These are phyloP conservation scores for Brachyptera putata DNA, from an alignment of 2,888 invertebrate genomes.

Conservation along the genomic window DNA sequence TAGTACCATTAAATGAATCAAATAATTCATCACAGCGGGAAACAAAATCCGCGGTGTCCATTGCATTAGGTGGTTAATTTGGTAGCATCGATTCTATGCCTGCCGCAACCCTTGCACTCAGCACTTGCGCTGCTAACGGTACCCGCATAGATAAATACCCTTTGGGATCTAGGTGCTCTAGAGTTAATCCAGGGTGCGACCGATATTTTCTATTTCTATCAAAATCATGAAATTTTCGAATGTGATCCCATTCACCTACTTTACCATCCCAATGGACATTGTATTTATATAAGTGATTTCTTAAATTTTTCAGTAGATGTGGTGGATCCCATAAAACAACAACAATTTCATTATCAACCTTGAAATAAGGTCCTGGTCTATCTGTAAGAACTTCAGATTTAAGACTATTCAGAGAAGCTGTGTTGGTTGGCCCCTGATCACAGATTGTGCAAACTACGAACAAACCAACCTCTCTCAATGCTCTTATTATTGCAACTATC, in stretches of 20 bases:
- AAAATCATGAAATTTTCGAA: not conserved
- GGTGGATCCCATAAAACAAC: constrained; percentile 26
- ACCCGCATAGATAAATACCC: not conserved
- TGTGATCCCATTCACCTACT: not conserved
- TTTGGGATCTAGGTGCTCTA: not conserved
- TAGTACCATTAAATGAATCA: not conserved
- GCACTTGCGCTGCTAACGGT: not conserved
- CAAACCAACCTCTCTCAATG: constrained; percentile 23
- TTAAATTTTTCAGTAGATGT: constrained; percentile 21
- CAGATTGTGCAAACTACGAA: constrained; percentile 23
- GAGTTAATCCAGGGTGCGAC: not conserved
- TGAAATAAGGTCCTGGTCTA: constrained; percentile 8
- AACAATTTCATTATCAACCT: constrained; percentile 18
- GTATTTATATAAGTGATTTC: constrained; percentile 16
- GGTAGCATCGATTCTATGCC: not conserved
- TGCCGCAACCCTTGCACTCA: not conserved
- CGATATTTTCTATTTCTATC: not conserved
- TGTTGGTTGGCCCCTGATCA: constrained; percentile 25
- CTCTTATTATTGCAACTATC: constrained; percentile 20
- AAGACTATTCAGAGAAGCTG: not conserved
- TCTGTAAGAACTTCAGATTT: not conserved
- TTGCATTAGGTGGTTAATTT: not conserved
- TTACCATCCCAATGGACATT: not conserved
- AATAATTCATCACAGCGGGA: not conserved
- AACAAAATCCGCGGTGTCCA: not conserved